Conservation (phyloP, 2,797 vertebrate species). For the Propithecus deckenii region DNA sequence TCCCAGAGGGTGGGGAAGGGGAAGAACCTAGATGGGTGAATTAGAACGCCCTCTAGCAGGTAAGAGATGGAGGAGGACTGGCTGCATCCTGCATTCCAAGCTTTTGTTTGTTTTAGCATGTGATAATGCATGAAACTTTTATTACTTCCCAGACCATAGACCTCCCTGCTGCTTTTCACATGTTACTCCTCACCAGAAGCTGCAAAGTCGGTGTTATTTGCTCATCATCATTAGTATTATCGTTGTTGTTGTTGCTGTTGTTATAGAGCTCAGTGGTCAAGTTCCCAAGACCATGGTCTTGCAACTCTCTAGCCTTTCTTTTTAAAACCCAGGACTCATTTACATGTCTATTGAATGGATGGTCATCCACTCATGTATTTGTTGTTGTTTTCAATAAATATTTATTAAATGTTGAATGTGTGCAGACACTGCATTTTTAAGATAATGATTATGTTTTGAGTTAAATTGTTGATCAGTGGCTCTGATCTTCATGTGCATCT, state of each 20-base stretch:
- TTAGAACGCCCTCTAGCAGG: not conserved
- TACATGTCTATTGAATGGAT: not conserved
- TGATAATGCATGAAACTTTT: not conserved
- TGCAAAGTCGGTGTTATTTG: not conserved
- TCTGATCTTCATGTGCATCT: not conserved
- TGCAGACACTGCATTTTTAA: not conserved
- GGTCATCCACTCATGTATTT: not conserved
- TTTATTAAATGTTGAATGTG: not conserved
- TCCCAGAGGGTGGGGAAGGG: rapidly evolving
- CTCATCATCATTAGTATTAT: not conserved
- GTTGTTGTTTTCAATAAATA: not conserved
- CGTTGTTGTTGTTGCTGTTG: not conserved
- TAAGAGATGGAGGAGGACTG: not conserved
- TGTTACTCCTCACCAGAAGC: not conserved
- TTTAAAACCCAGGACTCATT: not conserved
- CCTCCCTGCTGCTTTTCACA: not conserved
- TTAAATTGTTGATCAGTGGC: not conserved
- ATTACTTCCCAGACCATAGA: not conserved
- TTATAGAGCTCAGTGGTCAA: not conserved
- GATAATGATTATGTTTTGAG: not conserved
- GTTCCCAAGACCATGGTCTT: not conserved
- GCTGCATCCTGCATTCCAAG: not conserved
- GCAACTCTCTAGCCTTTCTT: not conserved
- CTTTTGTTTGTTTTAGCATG: not conserved
- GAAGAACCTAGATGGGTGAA: not conserved